Conservation (phyloP, 2,797 vertebrate genomes). For the Eutrigla gurnardus region DNA sequence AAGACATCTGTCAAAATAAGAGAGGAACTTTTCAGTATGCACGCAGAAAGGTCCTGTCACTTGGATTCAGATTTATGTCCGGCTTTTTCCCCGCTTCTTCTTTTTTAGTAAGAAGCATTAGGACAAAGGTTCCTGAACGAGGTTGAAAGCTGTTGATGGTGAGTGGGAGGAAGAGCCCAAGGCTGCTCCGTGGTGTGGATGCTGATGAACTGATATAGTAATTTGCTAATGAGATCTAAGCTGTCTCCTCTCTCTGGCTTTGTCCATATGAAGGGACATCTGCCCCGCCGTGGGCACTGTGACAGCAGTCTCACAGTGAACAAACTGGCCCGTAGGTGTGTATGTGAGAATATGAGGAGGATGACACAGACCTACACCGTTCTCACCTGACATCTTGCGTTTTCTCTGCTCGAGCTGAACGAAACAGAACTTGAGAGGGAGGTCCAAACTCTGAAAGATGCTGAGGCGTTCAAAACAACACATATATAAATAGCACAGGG, state of each 20-base stretch:
- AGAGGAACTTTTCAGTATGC: constrained; percentile 24
- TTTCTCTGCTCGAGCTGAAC: constrained; percentile 35
- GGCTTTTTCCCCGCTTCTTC: not conserved
- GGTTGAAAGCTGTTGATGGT: constrained; percentile 61
- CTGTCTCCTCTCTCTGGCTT: constrained; percentile 56
- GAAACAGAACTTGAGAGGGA: constrained; percentile 22
- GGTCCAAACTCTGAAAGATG: constrained; percentile 37
- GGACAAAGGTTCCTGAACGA: constrained; percentile 53
- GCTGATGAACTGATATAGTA: constrained; percentile 71
- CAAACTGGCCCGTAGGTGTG: constrained; percentile 46
- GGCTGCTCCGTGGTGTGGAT: constrained; percentile 63
- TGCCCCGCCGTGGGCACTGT: constrained; percentile 61
- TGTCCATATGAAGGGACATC: constrained; percentile 72
- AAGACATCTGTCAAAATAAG: constrained; percentile 35
- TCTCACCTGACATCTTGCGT: constrained; percentile 49
- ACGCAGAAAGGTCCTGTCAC: constrained; percentile 52
- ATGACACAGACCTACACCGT: constrained; percentile 25
- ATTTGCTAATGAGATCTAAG: constrained; percentile 73
- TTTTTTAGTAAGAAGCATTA: constrained; percentile 21
- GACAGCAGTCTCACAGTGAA: constrained; percentile 32
- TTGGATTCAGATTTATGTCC: constrained; percentile 37
- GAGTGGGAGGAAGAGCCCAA: constrained; percentile 46
- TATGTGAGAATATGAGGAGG: constrained; percentile 17
- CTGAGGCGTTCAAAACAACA: constrained; percentile 46
- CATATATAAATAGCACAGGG: constrained; percentile 50